Conservation (phyloP, 2,797 vertebrate species). For the Botia kubotai region DNA sequence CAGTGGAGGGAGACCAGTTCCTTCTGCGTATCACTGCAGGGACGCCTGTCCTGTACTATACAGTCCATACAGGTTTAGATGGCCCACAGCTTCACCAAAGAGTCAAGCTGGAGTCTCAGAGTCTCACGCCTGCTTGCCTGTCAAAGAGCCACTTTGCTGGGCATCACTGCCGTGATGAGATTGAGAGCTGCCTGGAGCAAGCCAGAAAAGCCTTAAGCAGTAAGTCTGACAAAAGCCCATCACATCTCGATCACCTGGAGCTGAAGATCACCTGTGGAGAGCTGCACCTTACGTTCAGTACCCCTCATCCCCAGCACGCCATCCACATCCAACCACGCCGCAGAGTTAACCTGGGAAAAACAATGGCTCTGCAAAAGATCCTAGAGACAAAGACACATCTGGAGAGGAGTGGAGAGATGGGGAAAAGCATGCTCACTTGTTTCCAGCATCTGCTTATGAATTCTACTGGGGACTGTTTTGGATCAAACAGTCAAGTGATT, state of each 20-base stretch:
- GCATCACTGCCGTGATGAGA: conserved; percentile 56
- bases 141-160: conserved; percentile 56
- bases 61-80: conserved; percentile 17
- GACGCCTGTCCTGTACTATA: conserved; percentile 50
- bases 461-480: conserved; percentile 36
- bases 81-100: conserved; percentile 54
- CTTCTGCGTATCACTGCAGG: conserved; percentile 48
- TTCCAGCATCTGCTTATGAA: conserved; percentile 57
- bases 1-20: conserved; percentile 48
- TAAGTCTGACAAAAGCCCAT: conserved; percentile 1
- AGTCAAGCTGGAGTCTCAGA: conserved; percentile 29
- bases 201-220: conserved; percentile 32
- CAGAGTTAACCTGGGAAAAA: conserved; percentile 48
- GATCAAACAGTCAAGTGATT: not conserved
- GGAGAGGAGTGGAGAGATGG: conserved; percentile 48
- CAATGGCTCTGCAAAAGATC: conserved; percentile 47
- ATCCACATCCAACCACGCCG: conserved; percentile 33
- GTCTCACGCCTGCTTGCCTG: conserved; percentile 31
- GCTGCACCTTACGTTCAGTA: conserved; percentile 52
- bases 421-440: conserved; percentile 50
- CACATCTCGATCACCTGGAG: conserved; percentile 41
- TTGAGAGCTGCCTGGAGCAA: conserved; percentile 52
- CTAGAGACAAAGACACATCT: conserved; percentile 51
- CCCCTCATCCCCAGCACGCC: conserved; percentile 48
- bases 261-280: conserved; percentile 56